A percentile compares a stretch with the other conserved stretches of the same genome.
Evolutionary conservation across 2,888 invertebrate species (phyloP).

Genomic region (Ectobius pallidus): DNA sequence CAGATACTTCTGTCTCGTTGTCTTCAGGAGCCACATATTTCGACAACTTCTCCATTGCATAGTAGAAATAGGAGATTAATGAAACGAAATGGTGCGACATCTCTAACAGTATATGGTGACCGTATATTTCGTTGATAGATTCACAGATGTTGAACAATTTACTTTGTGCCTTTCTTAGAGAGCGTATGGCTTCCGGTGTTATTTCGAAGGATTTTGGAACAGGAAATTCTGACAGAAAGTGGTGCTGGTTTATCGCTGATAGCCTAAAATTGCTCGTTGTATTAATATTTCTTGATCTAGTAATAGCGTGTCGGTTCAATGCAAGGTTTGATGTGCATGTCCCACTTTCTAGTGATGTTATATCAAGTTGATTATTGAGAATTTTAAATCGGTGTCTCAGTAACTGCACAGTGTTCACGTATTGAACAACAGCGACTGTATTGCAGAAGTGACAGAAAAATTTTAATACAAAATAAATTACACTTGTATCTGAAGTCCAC

Average conservation of each 20-base stretch:
- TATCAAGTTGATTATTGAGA: background rate
- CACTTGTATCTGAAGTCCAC: background rate
- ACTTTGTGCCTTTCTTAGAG: background rate
- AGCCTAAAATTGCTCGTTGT: background rate
- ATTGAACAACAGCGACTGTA: background rate
- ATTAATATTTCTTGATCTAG: background rate
- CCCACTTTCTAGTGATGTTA: background rate
- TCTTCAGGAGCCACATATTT: no score
- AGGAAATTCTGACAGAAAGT: background rate
- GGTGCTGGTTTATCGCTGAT: background rate
- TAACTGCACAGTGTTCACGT: background rate
- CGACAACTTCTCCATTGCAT: background rate
- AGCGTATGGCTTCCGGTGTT: background rate
- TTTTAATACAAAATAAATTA: background rate
- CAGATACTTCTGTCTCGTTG: background rate
- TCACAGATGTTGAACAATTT: background rate
- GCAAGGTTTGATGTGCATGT: background rate
- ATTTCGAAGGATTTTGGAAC: background rate
- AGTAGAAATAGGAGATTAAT: background rate
- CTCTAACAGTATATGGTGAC: background rate
- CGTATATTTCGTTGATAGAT: background rate
- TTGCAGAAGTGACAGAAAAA: background rate
- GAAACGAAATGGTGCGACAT: background rate
- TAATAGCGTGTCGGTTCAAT: background rate
- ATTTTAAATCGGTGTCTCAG: background rate